Evolutionary conservation across 1,140 invertebrate genomes (phyloP).

Genomic region (Steinernema feltiae): DNA sequence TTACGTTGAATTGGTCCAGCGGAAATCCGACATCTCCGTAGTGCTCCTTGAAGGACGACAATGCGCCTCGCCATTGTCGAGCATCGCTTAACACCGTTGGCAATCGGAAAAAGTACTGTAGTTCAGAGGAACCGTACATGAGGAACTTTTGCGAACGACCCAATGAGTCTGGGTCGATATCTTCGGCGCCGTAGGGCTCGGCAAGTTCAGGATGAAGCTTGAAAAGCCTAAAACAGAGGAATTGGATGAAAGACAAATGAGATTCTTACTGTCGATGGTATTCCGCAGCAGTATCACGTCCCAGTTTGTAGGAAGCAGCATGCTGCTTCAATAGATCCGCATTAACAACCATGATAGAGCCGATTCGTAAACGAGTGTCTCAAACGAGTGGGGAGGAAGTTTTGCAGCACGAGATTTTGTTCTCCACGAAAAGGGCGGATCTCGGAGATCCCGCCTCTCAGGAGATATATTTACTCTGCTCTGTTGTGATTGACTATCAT

Average conservation of each 20-base stretch:
- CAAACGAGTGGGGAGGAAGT: neutral
- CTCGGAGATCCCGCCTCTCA: neutral
- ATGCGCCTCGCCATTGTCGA: constrained; percentile 43
- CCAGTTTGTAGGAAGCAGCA: constrained; percentile 40
- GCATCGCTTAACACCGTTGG: constrained; percentile 39
- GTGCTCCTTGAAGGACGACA: constrained; percentile 48
- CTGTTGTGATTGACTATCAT: too few species aligned
- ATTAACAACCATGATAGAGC: constrained; percentile 17
- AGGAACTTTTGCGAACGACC: constrained; percentile 41
- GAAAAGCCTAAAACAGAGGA: constrained; percentile 40
- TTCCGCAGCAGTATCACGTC: constrained; percentile 43
- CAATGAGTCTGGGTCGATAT: constrained; percentile 45
- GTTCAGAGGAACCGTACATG: constrained; percentile 39
- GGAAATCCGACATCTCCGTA: constrained; percentile 44
- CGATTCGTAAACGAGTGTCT: neutral
- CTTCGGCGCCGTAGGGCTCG: constrained; percentile 44
- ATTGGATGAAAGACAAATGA: neutral
- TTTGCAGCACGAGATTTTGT: neutral
- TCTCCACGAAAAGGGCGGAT: neutral
- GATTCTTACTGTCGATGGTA: constrained; percentile 50
- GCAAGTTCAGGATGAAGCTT: constrained; percentile 42
- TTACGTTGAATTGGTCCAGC: constrained; percentile 44
- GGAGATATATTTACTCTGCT: constrained; percentile 14
- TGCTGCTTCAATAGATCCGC: constrained; percentile 32
- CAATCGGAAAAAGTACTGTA: constrained; percentile 43